A percentile compares a stretch with the other conserved stretches of the same genome.
These are phyloP conservation scores for Asteroscopus sphinx DNA, from an alignment of 2,888 invertebrate species.

Conservation along the genomic window DNA sequence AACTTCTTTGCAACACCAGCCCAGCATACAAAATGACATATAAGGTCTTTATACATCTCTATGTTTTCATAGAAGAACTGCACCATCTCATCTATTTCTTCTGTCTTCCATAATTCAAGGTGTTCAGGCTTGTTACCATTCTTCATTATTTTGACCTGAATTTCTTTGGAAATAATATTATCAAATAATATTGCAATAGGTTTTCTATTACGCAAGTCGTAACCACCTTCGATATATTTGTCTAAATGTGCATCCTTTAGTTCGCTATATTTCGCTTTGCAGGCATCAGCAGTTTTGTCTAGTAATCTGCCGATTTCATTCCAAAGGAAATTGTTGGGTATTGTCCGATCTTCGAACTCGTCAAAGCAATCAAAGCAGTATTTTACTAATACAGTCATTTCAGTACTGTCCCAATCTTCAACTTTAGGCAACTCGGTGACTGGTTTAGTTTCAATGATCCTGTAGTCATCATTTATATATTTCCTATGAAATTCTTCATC, in stretches of 20 bases:
- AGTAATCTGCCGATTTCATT: slow-evolving; percentile 80
- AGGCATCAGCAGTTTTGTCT: slow-evolving; percentile 74
- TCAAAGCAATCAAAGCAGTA: slow-evolving; percentile 82
- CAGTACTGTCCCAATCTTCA: slow-evolving; percentile 74
- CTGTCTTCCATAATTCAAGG: slow-evolving; percentile 64
- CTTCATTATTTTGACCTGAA: slow-evolving; percentile 63
- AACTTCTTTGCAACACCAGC: slow-evolving; percentile 70
- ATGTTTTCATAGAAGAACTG: slow-evolving; percentile 78
- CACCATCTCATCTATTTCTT: slow-evolving; percentile 74
- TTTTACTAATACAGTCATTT: slow-evolving; percentile 78
- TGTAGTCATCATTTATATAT: slow-evolving; percentile 52
- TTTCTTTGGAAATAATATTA: slow-evolving; percentile 77
- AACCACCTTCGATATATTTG: slow-evolving; percentile 67
- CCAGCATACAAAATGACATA: slow-evolving; percentile 82
- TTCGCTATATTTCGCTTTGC: slow-evolving; percentile 72
- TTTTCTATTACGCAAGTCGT: slow-evolving; percentile 68
- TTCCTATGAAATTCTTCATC: slow-evolving; percentile 77
- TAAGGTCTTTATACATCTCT: slow-evolving; percentile 78
- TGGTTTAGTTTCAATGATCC: slow-evolving; percentile 23
- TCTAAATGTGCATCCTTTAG: slow-evolving; percentile 72
- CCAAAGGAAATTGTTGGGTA: slow-evolving; percentile 84
- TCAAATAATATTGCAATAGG: slow-evolving; percentile 79
- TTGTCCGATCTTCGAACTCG: slow-evolving; percentile 80
- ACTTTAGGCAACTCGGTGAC: slow-evolving; percentile 20
- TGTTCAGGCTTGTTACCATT: slow-evolving; percentile 35